Evolutionary conservation across 2,888 invertebrate genomes (phyloP), one percentile per base, ranked within the genome.

Genomic region (Aleiodes testaceus): DNA sequence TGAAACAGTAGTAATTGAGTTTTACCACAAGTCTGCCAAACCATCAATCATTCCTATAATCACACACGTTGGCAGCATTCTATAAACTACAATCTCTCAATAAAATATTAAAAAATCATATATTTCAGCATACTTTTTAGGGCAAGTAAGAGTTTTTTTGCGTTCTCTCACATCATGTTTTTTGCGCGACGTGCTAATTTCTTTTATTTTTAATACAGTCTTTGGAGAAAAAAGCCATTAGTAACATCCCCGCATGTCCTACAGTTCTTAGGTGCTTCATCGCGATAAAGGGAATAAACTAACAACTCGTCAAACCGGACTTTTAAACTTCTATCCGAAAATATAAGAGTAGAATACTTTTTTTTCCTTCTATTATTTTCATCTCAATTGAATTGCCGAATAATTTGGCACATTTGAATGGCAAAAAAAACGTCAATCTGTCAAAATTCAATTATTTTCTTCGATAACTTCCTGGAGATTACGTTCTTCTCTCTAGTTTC

Each of bases 291-390:
- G 74, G 79, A 78, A 75, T 65, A 76, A 66, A 66, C 69, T 69
- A 67, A 55, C 71, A 78, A 82, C 83, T 74, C 79, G 81, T 80
- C 80, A 83, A 85, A 86, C 83, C 85, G 83, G 85, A 80, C 81
- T 78, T 61, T 36, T 36, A 9, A 36, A 74, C 44, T 77, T 76
- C 50, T 67, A 73, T 70, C 78, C 78, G 73, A 79, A 83, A 81
- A 82, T 81, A 81, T 74, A 72, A 72, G 67, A 69, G 52, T 22
- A 16, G 55, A 72, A 77, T 75, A 76, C 77, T 75, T 16, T 63
- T 30, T 18, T 61, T 61, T 30, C 49, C 20, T 44, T 12, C 30
- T 18, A 14, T 49, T 63, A 4, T 45, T 65, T 26, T 26, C 26
- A 26, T 26, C 26, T 2, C 26, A 26, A 2, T 2, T 26, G 26